Conservation (phyloP, 2,113 vertebrate genomes). For the Loxodonta africana region DNA sequence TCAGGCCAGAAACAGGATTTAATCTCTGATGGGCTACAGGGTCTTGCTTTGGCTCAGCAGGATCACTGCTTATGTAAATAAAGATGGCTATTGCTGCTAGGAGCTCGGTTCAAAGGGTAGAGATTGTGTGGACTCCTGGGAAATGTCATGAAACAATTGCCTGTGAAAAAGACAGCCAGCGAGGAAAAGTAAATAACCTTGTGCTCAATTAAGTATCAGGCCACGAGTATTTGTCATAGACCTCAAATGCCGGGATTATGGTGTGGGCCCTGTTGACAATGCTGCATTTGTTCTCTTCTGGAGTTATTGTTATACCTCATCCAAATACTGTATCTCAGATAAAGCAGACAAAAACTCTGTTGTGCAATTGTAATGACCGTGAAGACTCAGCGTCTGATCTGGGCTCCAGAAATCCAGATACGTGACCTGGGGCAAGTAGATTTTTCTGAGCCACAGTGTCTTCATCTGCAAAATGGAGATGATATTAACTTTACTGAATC, state of each 20-base stretch:
- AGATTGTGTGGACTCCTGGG: not conserved
- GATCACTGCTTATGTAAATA: not conserved
- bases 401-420: not conserved
- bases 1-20: slow-evolving; percentile 44
- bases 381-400: not conserved
- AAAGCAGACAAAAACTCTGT: not conserved
- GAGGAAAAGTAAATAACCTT: not conserved
- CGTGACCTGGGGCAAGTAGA: not conserved
- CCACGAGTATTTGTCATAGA: not conserved
- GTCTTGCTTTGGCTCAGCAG: not conserved
- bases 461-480: not conserved
- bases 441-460: not conserved
- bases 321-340: not conserved
- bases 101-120: not conserved
- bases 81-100: not conserved
- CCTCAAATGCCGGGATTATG: not conserved
- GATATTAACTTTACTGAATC: not conserved
- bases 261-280: not conserved
- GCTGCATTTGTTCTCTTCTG: not conserved
- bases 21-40: slow-evolving; percentile 6
- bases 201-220: not conserved
- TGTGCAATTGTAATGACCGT: not conserved
- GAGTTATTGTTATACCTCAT: not conserved
- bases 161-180: not conserved
- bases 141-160: not conserved